Conservation (phyloP, 2,888 invertebrate species). For the Tuberolachnus salignus region DNA sequence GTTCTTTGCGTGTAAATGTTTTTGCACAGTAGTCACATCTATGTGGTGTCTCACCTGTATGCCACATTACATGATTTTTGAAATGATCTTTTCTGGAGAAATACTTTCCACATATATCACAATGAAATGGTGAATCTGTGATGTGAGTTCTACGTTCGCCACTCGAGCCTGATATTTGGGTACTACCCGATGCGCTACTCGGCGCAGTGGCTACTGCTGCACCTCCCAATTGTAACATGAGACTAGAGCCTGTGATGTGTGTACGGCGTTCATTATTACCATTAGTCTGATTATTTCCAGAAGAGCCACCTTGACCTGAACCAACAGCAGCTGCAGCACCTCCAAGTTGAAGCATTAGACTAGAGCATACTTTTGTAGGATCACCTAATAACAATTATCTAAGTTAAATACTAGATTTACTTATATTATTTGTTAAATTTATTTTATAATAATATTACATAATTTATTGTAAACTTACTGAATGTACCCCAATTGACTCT, state of each 20-base stretch:
- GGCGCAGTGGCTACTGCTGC: constrained; percentile 52
- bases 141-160: constrained; percentile 58
- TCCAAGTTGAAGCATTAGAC: constrained; percentile 58
- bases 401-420: background rate
- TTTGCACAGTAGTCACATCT: constrained; percentile 86
- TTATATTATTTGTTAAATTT: background rate
- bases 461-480: constrained; percentile 28
- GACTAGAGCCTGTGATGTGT: constrained; percentile 58
- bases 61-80: constrained; percentile 82
- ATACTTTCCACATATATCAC: constrained; percentile 83
- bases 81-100: constrained; percentile 87
- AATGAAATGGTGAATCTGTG: constrained; percentile 65
- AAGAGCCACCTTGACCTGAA: constrained; percentile 50
- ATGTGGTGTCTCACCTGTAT: constrained; percentile 66
- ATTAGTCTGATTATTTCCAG: constrained; percentile 53
- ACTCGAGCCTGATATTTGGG: constrained; percentile 48
- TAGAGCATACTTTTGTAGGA: constrained; percentile 58
- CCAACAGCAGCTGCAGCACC: constrained; percentile 55
- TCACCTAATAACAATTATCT: constrained; percentile 49
- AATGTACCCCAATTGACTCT: constrained; percentile 56
- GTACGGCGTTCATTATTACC: constrained; percentile 57
- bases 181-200: constrained; percentile 48
- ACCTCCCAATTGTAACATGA: constrained; percentile 58
- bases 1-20: constrained; percentile 85
- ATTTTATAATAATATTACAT: background rate